Conservation (phyloP, 2,113 vertebrate species). For the Dryoscopus gambensis region DNA sequence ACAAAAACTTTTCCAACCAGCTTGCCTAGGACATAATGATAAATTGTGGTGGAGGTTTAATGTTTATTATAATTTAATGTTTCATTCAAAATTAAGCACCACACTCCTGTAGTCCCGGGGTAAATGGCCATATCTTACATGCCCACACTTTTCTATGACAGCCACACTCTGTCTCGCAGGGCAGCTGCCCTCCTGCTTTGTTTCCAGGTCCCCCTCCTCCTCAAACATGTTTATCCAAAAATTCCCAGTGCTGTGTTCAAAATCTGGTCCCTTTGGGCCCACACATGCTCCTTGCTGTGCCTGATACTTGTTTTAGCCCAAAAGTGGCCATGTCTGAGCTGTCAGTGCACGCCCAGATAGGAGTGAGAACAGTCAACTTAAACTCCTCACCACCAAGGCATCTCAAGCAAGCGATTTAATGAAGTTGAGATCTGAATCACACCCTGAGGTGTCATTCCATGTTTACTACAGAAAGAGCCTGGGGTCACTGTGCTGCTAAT, state of each 20-base stretch:
- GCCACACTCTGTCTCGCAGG: background rate
- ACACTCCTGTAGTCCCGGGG: background rate
- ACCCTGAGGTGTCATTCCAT: background rate
- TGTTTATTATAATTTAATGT: slow-evolving; percentile 42
- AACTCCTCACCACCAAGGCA: background rate
- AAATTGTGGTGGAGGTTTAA: slow-evolving; percentile 8
- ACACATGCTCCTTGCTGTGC: background rate
- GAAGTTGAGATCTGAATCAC: slow-evolving; percentile 13
- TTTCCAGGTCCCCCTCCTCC: background rate
- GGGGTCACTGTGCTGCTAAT: background rate
- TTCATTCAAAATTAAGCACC: slow-evolving; percentile 55
- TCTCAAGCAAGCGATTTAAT: background rate
- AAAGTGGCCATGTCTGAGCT: background rate
- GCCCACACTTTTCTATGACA: background rate
- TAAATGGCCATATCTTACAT: background rate
- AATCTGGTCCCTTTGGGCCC: background rate
- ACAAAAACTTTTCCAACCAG: slow-evolving; percentile 24
- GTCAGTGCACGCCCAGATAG: background rate
- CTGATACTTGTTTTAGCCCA: background rate
- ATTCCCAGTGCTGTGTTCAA: background rate
- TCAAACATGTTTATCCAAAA: background rate
- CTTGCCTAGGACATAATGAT: slow-evolving; percentile 16
- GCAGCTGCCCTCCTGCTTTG: background rate
- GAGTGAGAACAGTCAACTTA: background rate
- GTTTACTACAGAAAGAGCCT: background rate